A percentile compares a stretch with the other conserved stretches of the same genome.
phyloP scores from a whole-genome alignment of 2,797 vertebrate species.

The Linurgus olivaceus region DNA sequence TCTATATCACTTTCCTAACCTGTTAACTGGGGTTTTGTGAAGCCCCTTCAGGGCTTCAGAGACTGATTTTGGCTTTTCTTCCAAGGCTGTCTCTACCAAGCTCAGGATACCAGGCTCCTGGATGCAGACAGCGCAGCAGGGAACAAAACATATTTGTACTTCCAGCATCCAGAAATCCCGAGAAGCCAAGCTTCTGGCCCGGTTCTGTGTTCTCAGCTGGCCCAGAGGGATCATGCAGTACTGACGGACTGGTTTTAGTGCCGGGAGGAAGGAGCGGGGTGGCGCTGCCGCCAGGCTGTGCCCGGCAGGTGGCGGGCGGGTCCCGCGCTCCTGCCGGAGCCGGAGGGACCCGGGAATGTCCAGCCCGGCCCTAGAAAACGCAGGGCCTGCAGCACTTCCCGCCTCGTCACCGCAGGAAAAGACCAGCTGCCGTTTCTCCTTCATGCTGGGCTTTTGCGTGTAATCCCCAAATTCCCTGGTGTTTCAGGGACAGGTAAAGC shows the following conservation, averaged over 20 bases:
- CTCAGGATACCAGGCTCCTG: neutral
- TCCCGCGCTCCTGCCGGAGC: neutral
- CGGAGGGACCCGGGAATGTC: accelerated
- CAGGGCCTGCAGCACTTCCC: neutral
- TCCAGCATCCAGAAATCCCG: neutral
- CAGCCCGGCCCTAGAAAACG: neutral
- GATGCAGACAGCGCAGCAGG: neutral
- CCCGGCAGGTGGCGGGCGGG: constrained; percentile 5
- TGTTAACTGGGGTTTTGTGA: neutral
- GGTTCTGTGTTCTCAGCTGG: neutral
- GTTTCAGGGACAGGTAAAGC: neutral
- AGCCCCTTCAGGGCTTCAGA: neutral
- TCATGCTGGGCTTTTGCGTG: neutral
- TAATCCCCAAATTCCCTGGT: neutral
- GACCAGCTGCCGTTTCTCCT: neutral
- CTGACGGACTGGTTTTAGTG: accelerated
- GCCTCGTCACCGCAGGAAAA: neutral
- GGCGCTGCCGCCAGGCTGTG: neutral
- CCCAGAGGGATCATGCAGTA: accelerated
- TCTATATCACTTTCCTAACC: neutral
- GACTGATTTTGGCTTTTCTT: neutral
- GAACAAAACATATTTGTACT: neutral
- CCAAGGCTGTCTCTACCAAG: neutral
- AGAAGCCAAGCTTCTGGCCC: neutral
- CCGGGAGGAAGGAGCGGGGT: neutral